Evolutionary conservation across 2,797 vertebrate species (phyloP), one percentile per base, ranked within the genome.

Genomic region (Toxotes lorentzi): DNA sequence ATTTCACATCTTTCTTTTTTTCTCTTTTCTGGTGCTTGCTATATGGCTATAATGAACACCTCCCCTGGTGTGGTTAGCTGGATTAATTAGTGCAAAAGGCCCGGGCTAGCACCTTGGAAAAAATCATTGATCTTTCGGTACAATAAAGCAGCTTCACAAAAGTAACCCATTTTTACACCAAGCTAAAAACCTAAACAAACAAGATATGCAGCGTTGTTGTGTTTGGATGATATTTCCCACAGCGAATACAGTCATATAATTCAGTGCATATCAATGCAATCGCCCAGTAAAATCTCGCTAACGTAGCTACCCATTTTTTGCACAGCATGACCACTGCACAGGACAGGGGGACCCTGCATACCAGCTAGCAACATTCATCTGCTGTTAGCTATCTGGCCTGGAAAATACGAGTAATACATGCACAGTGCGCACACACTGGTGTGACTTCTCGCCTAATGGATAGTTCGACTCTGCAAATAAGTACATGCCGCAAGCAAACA

Each of bases 311-410:
- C 91, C 90, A 50, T 85, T 89, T 89, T 90, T 88, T 91, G 83
- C 90, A 93, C 91, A 92, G 92, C 92, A 93, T 91, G 92, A 93
- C 89, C 94, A 94, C 88, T 91, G 91, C 91, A 92, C 92, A 94
- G 93, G 92, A 86, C 90, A 92, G 89, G 84, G 89, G 91, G 90
- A 92, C 90, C 93, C 93, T 92, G 92, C 91, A 94, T 92, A 93
- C 92, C 92, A 94, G 93, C 92, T 95, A 93, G 92, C 92, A 91
- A 54, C 93, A 84, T 93, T 92, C 90, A 92, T 93, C 90, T 86
- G 86, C 87, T 87, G 85, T 81, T 88, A 92, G 93, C 93, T 87
- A 66, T 88, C 82, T 92, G 92, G 92, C 91, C 92, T 92, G 91
- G 90, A 91, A 92, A 92, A 92, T 87, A 90, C 90, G 79, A 76